phyloP scores from a whole-genome alignment of 2,113 vertebrate genomes.

The Holacanthus passer region DNA sequence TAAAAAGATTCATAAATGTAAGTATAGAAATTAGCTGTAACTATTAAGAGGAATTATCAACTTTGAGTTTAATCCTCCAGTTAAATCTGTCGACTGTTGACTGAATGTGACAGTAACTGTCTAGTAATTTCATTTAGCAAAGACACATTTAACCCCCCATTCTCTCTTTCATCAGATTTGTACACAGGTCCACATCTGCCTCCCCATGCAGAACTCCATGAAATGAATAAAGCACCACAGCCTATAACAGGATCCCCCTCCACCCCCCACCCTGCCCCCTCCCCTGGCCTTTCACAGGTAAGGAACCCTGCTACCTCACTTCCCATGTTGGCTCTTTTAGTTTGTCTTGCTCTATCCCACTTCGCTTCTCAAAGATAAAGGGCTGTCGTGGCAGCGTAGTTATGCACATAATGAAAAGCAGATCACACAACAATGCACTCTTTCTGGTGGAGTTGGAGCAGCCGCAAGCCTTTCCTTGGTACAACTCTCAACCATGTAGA shows the following conservation, averaged over 20 bases:
- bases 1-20: constrained; percentile 67
- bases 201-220: constrained; percentile 96
- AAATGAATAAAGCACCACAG: constrained; percentile 99
- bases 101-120: not conserved
- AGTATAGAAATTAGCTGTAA: constrained; percentile 33
- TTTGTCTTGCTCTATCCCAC: not conserved
- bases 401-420: constrained; percentile 41
- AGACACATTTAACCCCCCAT: not conserved
- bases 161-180: constrained; percentile 61
- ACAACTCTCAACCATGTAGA: not conserved
- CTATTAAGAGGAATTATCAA: not conserved
- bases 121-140: not conserved
- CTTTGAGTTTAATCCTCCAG: not conserved
- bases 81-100: too few species aligned
- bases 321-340: not conserved
- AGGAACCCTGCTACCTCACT: constrained; percentile 3
- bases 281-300: constrained; percentile 97
- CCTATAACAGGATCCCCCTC: constrained; percentile 94
- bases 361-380: constrained; percentile 11
- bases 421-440: constrained; percentile 21
- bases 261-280: constrained; percentile 93
- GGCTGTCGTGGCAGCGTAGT: not conserved
- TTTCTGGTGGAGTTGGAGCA: constrained; percentile 18
- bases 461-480: not conserved
- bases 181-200: constrained; percentile 85